Base-by-base conservation (phyloP, 2,113 vertebrate genomes). In the Acrocephalus kingi region DNA sequence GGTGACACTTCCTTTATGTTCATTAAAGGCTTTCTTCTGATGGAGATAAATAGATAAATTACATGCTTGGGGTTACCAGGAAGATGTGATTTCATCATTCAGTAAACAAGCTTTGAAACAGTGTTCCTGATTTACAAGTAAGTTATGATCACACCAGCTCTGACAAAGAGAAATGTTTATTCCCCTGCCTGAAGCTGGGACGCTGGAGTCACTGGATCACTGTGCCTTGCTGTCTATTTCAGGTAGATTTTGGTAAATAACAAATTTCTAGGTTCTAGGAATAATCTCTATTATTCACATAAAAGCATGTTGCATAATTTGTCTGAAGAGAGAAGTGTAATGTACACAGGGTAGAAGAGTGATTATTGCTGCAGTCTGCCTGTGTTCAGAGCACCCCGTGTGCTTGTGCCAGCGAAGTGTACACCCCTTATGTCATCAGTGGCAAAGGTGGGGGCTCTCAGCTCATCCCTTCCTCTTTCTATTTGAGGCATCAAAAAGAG, bases 31-130 rank as follows among this genome's bases (percentile, higher is more conserved):
- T 98, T 97, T 96, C 88, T 63, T 76, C 79, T 98, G 98, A 97
- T 92, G 89, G 92, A 97, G 97, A 98, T 95, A 95, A 97, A 98
- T 94, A 97, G 96, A 97, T 93, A 95, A 97, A 98, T 97, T 66
- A 78, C 81, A 63, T 88, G 82, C 94, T 97, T 97, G 79, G 41
- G 82, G 94, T 97, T 98, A 97, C 84, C 68, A 64, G 97, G 97
- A 98, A 97, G 98, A 97, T 94, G 83, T 94, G 93, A 96, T 98
- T 98, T 97, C 92, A 59, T 98, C 95, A 75, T 54, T 94, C 91
- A 97, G 96, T 80, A 67, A 91, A 62, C 72, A 89, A 95, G 84
- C 94, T 97, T 96, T 95, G 96, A 97, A 92, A 87, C 89, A 96
- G 85, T 93, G 79, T 94, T 96, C 81, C 76, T 11, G 15, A 94